These are phyloP conservation scores for Hydropsyche betteni DNA, from an alignment of 2,888 invertebrate species.

Conservation along the genomic window DNA sequence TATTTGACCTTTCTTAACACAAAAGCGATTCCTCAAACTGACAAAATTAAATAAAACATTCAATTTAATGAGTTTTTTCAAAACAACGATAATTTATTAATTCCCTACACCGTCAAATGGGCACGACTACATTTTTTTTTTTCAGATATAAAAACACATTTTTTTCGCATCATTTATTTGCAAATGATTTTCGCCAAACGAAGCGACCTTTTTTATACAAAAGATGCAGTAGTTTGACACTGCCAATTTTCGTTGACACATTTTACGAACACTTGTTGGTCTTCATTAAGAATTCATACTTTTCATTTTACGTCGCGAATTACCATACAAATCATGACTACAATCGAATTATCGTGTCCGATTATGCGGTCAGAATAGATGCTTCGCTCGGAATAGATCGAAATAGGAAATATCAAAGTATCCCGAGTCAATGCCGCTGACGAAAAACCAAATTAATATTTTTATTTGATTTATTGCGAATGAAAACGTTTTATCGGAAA, in stretches of 20 bases:
- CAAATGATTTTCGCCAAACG: not conserved
- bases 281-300: constrained; percentile 8
- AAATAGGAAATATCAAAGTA: constrained; percentile 28
- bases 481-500: not conserved
- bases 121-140: not conserved
- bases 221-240: constrained; percentile 3
- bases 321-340: constrained; percentile 35
- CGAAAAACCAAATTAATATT: not conserved
- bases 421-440: constrained; percentile 7
- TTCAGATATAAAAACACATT: not conserved
- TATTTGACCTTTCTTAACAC: no score
- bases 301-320: constrained; percentile 23
- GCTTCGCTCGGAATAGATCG: not conserved
- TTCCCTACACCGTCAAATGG: not conserved
- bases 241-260: not conserved
- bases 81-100: not conserved
- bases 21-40: no score
- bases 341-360: constrained; percentile 27
- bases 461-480: not conserved
- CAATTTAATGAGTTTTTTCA: not conserved
- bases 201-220: constrained; percentile 1
- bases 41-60: no score
- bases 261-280: not conserved
- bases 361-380: constrained; percentile 15
- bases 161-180: not conserved